Conservation (phyloP, 2,797 vertebrate genomes). For the Pseudotriccus pelzelni region DNA sequence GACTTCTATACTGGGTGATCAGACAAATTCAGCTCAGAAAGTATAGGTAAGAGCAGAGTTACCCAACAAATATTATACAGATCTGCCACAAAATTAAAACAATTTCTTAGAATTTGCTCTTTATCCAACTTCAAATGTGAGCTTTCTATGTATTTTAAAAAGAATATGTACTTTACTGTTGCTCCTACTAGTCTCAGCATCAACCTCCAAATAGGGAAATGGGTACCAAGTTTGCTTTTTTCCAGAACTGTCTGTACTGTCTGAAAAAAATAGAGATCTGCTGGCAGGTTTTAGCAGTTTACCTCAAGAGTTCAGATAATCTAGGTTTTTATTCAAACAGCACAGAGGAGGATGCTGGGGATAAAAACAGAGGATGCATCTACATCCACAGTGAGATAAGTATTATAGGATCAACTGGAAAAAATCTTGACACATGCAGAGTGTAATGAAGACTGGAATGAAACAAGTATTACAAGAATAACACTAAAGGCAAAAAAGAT, state of each 20-base stretch:
- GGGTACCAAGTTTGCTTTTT: neutral
- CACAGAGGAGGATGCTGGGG: neutral
- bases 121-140: neutral
- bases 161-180: neutral
- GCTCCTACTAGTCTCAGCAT: neutral
- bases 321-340: neutral
- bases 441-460: neutral
- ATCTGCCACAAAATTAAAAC: neutral
- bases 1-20: neutral
- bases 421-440: neutral
- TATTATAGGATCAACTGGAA: neutral
- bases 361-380: neutral
- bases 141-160: neutral
- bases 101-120: neutral
- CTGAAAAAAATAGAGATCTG: neutral
- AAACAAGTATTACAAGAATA: neutral
- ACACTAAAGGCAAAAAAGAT: neutral
- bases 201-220: neutral
- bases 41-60: neutral
- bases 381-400: neutral
- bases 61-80: neutral
- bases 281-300: neutral
- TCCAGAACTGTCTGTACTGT: neutral
- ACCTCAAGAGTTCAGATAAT: neutral
- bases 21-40: neutral